A percentile compares a stretch with the other conserved stretches of the same genome.
Conservation (phyloP, 2,888 invertebrate species). For the Cataglyphis rosenhaueri region DNA sequence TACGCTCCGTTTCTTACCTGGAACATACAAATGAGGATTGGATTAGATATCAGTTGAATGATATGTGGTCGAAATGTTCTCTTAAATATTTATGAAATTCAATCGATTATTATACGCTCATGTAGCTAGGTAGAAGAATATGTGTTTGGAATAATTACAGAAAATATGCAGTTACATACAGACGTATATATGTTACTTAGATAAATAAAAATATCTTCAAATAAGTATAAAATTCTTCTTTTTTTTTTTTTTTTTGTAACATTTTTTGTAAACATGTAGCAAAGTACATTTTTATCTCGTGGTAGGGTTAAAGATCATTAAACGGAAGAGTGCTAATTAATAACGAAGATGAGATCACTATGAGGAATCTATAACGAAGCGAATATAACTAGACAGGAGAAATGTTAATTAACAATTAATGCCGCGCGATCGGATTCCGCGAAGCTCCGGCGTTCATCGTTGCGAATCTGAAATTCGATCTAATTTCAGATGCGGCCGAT, state of each 20-base stretch:
- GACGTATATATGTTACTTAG: not conserved
- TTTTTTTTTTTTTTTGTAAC: not conserved
- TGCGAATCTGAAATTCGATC: slow-evolving; percentile 51
- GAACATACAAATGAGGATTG: slow-evolving; percentile 63
- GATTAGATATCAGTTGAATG: slow-evolving; percentile 42
- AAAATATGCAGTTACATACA: not conserved
- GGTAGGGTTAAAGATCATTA: not conserved
- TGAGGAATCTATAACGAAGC: slow-evolving; percentile 38
- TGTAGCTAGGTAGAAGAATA: not conserved
- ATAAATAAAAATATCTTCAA: not conserved
- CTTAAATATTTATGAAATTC: slow-evolving; percentile 38
- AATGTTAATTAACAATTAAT: slow-evolving; percentile 61
- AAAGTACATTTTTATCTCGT: slow-evolving; percentile 1
- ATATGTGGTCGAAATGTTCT: slow-evolving; percentile 33
- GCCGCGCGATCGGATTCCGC: slow-evolving; percentile 56
- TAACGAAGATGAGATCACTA: slow-evolving; percentile 18
- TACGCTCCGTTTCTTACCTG: slow-evolving; percentile 69
- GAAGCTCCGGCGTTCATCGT: not conserved
- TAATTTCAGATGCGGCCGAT: slow-evolving; percentile 53
- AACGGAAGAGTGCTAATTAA: slow-evolving; percentile 42
- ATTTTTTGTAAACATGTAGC: not conserved
- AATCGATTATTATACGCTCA: slow-evolving; percentile 20
- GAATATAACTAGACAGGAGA: slow-evolving; percentile 11
- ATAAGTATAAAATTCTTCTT: not conserved
- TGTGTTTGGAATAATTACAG: slow-evolving; percentile 8